Evolutionary conservation across 1,140 invertebrate genomes (phyloP), one percentile per base, ranked within the genome.

Genomic region (Drosophila azteca): DNA sequence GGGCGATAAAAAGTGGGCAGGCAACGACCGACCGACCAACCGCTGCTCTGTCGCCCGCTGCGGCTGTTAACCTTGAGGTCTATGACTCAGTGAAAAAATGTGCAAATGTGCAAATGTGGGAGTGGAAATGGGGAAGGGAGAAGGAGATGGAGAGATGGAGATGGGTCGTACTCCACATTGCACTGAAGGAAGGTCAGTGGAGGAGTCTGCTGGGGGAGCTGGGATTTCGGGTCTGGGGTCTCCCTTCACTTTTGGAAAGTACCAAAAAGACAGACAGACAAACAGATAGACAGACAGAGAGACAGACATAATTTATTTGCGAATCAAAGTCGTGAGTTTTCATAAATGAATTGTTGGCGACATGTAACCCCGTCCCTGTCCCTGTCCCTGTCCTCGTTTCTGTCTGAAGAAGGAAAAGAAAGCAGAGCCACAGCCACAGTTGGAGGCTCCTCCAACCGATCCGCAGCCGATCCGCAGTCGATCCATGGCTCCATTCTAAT

Each of bases 41-140:
- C 7, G 29, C 13, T 24, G 43, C 46, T 29, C 39, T 35, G 9
- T 9, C 35, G 11, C 11, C 35, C 35, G 20, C 55, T 54, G 81
- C 68, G 83, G 83, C 83, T 88, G 79, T 88, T 88, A 88, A 88
- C 83, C 83, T 88, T 88, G 83, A 88, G 83, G 83, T 88, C 83
- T 77, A 88, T 88, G 83, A 88, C 83, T 87, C 83, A 87, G 66
- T 66, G 61, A 3, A 39, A 26, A 26, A 26, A 26, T 26, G 24
- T 26, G 24, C 5, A 26, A 39, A 39, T 39, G 11, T 39, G 31
- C 3, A 35, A 35, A 35, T 35, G 9, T 35, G 35, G 35, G 35
- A 13, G 35, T 39, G 35, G 35, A 39, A 13, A 13, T 39, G 35
- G 11, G 11, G 13, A 39, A 4, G 35, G 3, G 35, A 4, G 22